Percentiles rank a stretch among this genome's conserved stretches.
These are phyloP conservation scores for Drosophila pallidifrons DNA, from an alignment of 1,140 invertebrate species.

Conservation along the genomic window DNA sequence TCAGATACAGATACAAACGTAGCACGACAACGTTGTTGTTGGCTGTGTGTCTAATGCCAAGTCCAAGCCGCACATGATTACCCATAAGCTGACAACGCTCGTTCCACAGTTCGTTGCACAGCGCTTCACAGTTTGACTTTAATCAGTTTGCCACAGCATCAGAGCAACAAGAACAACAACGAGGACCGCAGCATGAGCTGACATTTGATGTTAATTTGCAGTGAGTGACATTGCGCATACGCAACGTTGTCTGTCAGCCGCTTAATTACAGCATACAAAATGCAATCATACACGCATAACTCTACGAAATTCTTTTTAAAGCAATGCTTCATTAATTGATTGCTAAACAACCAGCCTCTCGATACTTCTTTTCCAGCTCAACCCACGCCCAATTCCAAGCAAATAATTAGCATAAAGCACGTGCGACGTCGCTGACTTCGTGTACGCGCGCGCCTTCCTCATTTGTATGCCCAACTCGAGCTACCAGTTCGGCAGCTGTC, in stretches of 20 bases:
- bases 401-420: slow-evolving; percentile 82
- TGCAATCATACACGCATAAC: slow-evolving; percentile 30
- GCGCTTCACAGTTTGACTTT: slow-evolving; percentile 67
- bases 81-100: slow-evolving; percentile 77
- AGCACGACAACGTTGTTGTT: not conserved
- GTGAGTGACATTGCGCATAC: slow-evolving; percentile 75
- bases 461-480: slow-evolving; percentile 67
- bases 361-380: not conserved
- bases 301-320: slow-evolving; percentile 12
- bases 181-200: slow-evolving; percentile 32
- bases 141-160: slow-evolving; percentile 71
- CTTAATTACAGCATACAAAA: slow-evolving; percentile 58
- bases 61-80: slow-evolving; percentile 72
- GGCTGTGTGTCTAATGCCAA: slow-evolving; percentile 25
- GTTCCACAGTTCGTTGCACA: slow-evolving; percentile 72
- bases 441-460: slow-evolving; percentile 50
- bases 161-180: slow-evolving; percentile 14
- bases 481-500: slow-evolving; percentile 46
- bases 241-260: slow-evolving; percentile 55
- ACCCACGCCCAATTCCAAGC: slow-evolving; percentile 72
- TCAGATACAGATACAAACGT: not conserved
- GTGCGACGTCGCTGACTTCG: slow-evolving; percentile 56
- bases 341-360: slow-evolving; percentile 11
- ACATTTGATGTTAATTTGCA: slow-evolving; percentile 78
- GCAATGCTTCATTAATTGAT: slow-evolving; percentile 57